A percentile compares a stretch with the other conserved stretches of the same genome.
These are phyloP conservation scores for Xiphydria camelus DNA, from an alignment of 2,888 invertebrate genomes.

Conservation along the genomic window DNA sequence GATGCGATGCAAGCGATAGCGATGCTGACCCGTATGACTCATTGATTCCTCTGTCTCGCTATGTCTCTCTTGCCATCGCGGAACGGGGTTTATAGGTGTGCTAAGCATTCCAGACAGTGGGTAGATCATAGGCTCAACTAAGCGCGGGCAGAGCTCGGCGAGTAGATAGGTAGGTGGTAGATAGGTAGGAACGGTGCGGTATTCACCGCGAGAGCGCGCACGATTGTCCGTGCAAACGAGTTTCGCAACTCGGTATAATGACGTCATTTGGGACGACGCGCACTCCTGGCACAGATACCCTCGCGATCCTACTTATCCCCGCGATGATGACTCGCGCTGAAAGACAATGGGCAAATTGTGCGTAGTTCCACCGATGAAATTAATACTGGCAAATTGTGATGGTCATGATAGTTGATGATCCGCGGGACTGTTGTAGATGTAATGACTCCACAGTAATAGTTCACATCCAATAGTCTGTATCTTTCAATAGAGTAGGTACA, in stretches of 20 bases:
- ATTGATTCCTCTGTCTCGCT: slow-evolving; percentile 23
- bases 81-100: slow-evolving; percentile 32
- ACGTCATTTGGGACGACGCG: slow-evolving; percentile 46
- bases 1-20: too few relatives aligned
- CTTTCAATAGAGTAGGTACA: too few relatives aligned
- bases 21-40: slow-evolving; percentile 32
- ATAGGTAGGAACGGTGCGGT: background rate
- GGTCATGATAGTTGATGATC: too few relatives aligned
- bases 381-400: too few relatives aligned
- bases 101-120: slow-evolving; percentile 39
- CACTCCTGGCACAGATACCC: slow-evolving; percentile 46
- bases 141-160: slow-evolving; percentile 9
- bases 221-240: slow-evolving; percentile 39
- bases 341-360: too few relatives aligned
- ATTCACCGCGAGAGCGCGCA: slow-evolving; percentile 5
- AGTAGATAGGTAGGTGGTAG: background rate
- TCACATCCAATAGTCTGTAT: too few relatives aligned
- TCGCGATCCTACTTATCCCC: slow-evolving; percentile 25
- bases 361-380: too few relatives aligned
- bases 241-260: slow-evolving; percentile 36
- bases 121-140: slow-evolving; percentile 31
- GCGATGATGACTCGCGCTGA: too few relatives aligned
- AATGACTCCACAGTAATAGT: too few relatives aligned
- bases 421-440: too few relatives aligned
- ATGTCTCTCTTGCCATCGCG: slow-evolving; percentile 25